phyloP scores from a whole-genome alignment of 2,113 vertebrate species.

The Rhea pennata region DNA sequence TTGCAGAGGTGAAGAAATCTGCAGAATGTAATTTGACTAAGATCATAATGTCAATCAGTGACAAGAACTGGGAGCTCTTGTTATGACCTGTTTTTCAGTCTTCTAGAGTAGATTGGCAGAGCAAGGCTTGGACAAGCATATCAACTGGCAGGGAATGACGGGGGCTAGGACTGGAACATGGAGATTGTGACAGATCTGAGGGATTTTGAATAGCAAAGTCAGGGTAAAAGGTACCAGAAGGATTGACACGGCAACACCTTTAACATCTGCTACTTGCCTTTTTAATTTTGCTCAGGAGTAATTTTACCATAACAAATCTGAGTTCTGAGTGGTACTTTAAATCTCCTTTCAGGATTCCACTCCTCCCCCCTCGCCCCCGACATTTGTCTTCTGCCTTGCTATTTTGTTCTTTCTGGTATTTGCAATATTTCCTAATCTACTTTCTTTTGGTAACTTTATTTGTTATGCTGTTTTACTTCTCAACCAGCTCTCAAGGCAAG shows the following conservation, averaged over 20 bases:
- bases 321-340: not conserved
- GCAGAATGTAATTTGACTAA: not conserved
- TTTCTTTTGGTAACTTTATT: conserved; percentile 3
- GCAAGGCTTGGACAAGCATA: not conserved
- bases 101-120: not conserved
- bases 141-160: not conserved
- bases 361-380: not conserved
- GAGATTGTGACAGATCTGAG: not conserved
- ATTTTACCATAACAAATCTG: not conserved
- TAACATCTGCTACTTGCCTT: not conserved
- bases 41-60: not conserved
- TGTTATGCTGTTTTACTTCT: not conserved
- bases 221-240: not conserved
- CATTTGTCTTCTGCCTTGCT: not conserved
- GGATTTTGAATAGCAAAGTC: not conserved
- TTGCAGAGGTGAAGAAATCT: not conserved
- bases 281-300: not conserved
- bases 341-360: not conserved
- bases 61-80: not conserved
- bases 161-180: not conserved
- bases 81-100: not conserved
- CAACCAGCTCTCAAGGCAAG: not conserved
- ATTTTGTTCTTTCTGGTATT: not conserved
- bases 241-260: not conserved
- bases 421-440: not conserved